Base-by-base conservation (phyloP, 92 coral and sea anemone genomes). In the Palythoa heliodiscus region DNA sequence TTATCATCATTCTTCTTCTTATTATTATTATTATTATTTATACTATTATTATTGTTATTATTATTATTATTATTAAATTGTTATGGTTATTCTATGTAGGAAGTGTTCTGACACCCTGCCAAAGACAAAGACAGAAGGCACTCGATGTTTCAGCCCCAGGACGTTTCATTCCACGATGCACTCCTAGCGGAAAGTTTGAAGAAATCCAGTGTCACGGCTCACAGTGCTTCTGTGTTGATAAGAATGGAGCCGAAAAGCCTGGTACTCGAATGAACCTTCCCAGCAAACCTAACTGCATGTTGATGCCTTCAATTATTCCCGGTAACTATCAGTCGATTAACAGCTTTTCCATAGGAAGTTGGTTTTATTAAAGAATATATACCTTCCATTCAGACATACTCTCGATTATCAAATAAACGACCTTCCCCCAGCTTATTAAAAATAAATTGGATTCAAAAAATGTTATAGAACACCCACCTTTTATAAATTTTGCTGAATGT, bases 121-220 rank as follows among this genome's bases (percentile, higher is more conserved):
- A 94, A 73, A 89, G 91, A 71, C 92, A 90, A 88, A 86, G 95
- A 68, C 89, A 90, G 70, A 83, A 82, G 20, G 89, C 95, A 5
- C 88, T 92, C 37, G 77, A 86, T 52, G 76, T 88, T 70, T 38
- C 87, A 16, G 84, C 72, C 57, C 89, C 84, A 24, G 93, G 95
- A 22, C 91, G 90, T 53, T 96, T 91, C 61, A 89, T 93, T 70
- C 99, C 99, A 38, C 89, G 88, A 17, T 96, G 99, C 71, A 87
- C 91, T 23, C 75, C 92, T 14, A 86, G 93, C 55, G 99, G 99
- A 15, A 81, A 89, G 80, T 96, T 91, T 73, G 89, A 93, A 20
- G 86, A 87, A 14, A 91, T 91, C 37, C 99, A 96, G 90, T 96
- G 99, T 71, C 92, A 91, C 19, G 97, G 95, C 7, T 86, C 91